phyloP scores from a whole-genome alignment of 2,113 vertebrate genomes.

The Peromyscus polionotus region DNA sequence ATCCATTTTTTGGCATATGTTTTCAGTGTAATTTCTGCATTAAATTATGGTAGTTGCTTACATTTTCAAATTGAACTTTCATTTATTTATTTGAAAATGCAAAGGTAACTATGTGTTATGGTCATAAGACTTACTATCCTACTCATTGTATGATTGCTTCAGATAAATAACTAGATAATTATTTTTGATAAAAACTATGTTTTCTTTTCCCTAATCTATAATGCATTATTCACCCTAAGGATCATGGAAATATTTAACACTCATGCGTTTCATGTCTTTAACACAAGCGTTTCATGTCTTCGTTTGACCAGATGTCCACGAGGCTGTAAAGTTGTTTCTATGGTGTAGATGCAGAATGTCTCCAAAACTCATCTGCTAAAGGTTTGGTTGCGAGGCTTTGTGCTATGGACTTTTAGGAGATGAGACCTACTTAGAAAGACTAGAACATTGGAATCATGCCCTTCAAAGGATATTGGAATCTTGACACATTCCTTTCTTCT shows the following conservation, averaged over 20 bases:
- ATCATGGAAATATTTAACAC: conserved; percentile 27
- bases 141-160: conserved; percentile 37
- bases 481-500: background rate
- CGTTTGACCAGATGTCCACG: background rate
- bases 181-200: conserved; percentile 52
- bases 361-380: background rate
- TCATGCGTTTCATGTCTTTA: background rate
- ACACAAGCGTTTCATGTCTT: background rate
- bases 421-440: background rate
- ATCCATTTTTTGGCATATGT: background rate
- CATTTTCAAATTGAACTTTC: conserved; percentile 56
- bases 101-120: conserved; percentile 37
- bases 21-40: background rate
- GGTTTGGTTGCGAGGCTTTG: background rate
- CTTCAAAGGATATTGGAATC: background rate
- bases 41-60: conserved; percentile 5
- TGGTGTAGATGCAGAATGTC: background rate
- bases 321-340: background rate
- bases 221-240: background rate
- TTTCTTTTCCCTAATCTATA: conserved; percentile 28
- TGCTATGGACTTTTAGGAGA: background rate
- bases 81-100: conserved; percentile 49
- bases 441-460: background rate
- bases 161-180: conserved; percentile 56
- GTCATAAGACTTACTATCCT: conserved; percentile 4